Evolutionary conservation across 2,888 invertebrate species (phyloP), one percentile per base, ranked within the genome.

Genomic region (Leptinotarsa haldemani): DNA sequence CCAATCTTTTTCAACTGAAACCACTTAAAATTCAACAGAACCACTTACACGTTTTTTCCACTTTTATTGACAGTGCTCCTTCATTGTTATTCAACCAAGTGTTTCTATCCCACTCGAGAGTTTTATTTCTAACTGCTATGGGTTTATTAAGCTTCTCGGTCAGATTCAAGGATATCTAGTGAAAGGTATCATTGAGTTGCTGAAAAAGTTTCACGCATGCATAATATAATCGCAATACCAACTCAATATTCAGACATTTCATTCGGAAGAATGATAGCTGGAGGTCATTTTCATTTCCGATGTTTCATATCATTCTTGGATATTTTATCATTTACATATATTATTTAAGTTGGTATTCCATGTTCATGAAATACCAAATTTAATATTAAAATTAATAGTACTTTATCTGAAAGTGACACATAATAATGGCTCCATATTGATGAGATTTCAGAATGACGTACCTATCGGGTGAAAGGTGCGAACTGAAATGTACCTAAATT

Each of bases 111-210:
- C 61, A 61, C 15, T 4, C 61, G n/a, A 40, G n/a, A 61, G 7
- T 61, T 61, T 61, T 9, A 61, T 61, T 40, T 40, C 25, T 16
- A 30, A 5, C 40, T 16, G n/a, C 40, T 61, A 61, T 61, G 61
- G 61, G 61, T 61, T 9, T 40, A 25, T 58, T 58, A 61, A 61
- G 40, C 61, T 61, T 67, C 67, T 67, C 53, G 67, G 67, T 53
- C 66, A 69, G 53, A 71, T 67, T 71, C 76, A 76, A 76, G 76
- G 76, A 73, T 69, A 76, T 69, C 71, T 50, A 76, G 76, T 76
- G 76, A 76, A 76, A 76, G 76, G 76, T 73, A 73, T 69, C 65
- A 40, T 40, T 40, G 65, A 22, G 66, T 58, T 70, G 15, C 5
- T 66, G 30, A 40, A 67, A 67, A 67, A 61, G 47, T 66, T 66